Percentiles rank a stretch among this genome's conserved stretches.
These are phyloP conservation scores for Tretioscincus oriximinensis DNA, from an alignment of 2,113 vertebrate genomes.

Conservation along the genomic window DNA sequence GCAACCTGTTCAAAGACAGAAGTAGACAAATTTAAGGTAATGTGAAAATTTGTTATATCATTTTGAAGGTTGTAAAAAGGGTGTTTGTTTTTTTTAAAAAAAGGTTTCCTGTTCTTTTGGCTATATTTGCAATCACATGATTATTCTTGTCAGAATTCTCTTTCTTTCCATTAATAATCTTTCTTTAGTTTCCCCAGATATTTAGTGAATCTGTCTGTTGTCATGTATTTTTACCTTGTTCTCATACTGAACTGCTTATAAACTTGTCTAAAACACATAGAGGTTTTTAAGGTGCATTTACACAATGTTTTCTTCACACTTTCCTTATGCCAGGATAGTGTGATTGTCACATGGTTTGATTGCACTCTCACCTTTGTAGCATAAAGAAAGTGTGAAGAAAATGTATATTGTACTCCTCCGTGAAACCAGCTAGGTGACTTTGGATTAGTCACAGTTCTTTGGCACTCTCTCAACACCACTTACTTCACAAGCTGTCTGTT, in stretches of 20 bases:
- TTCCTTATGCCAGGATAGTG: too few relatives aligned
- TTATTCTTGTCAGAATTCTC: neutral
- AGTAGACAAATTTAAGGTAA: constrained; percentile 99
- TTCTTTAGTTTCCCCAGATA: neutral
- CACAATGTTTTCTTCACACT: too few relatives aligned
- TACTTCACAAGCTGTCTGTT: too few relatives aligned
- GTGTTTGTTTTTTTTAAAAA: neutral
- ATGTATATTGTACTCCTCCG: too few relatives aligned
- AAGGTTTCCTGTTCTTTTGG: neutral
- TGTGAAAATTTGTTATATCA: constrained; percentile 45
- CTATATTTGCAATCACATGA: neutral
- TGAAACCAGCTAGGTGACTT: too few relatives aligned
- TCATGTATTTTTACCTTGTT: neutral
- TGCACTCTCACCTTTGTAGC: too few relatives aligned
- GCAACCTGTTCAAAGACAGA: constrained; percentile 98
- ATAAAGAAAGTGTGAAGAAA: too few relatives aligned
- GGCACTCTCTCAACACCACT: too few relatives aligned
- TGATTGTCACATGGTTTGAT: too few relatives aligned
- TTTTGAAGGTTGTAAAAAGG: constrained; percentile 33
- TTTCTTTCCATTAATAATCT: neutral
- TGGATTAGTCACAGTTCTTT: too few relatives aligned
- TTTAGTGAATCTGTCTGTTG: neutral
- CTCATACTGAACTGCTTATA: neutral
- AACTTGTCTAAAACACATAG: neutral
- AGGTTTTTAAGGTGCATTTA: too few relatives aligned